These are phyloP conservation scores for Siderastrea radians DNA, from an alignment of 92 coral and sea anemone species.

Conservation along the genomic window DNA sequence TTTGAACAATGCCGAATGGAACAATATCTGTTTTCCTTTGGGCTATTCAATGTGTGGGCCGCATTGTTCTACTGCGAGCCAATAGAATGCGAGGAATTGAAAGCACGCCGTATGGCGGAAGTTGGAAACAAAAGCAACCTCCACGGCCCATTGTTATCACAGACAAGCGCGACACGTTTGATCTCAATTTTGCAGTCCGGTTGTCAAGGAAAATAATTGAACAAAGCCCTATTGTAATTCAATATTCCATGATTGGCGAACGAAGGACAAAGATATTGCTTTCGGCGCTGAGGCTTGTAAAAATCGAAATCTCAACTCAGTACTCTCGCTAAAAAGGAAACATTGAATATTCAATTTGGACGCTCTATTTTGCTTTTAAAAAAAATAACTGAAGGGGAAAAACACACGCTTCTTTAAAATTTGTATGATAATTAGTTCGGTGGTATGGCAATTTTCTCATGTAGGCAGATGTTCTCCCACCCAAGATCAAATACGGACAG, in stretches of 20 bases:
- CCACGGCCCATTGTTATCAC: conserved; percentile 68
- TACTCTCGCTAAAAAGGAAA: background rate
- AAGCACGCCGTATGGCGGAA: conserved; percentile 93
- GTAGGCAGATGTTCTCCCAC: conserved; percentile 39
- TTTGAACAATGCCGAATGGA: conserved; percentile 80
- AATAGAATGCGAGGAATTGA: conserved; percentile 91
- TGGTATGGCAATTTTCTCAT: conserved; percentile 19
- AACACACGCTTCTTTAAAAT: background rate
- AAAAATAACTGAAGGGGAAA: background rate
- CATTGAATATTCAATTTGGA: background rate
- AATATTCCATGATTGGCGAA: conserved; percentile 71
- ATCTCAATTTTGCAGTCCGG: conserved; percentile 75
- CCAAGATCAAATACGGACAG: conserved; percentile 36
- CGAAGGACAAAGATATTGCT: conserved; percentile 61
- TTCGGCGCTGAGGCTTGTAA: conserved; percentile 1
- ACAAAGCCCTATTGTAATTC: conserved; percentile 88
- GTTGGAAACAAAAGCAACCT: conserved; percentile 79
- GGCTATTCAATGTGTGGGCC: conserved; percentile 71
- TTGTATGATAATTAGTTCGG: conserved; percentile 10
- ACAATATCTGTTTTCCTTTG: conserved; percentile 77
- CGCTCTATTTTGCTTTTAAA: no score
- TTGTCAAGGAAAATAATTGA: conserved; percentile 73
- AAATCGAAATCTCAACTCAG: conserved; percentile 11
- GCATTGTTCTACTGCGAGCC: conserved; percentile 81
- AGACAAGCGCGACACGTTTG: conserved; percentile 86